Conservation (phyloP, 2,888 invertebrate genomes). For the Plebejus melissa region DNA sequence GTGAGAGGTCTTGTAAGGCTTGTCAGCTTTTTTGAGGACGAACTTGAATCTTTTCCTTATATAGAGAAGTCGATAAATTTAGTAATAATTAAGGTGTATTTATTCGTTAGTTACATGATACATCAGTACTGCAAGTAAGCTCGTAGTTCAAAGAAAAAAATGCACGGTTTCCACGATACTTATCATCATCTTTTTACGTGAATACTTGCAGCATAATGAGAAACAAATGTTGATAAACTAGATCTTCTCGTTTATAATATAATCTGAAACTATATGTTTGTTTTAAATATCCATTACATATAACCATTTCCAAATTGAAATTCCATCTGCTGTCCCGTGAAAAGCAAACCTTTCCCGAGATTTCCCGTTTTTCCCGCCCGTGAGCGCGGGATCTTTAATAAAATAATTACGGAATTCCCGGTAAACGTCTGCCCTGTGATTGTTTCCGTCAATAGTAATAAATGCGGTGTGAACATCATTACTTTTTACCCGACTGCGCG, state of each 20-base stretch:
- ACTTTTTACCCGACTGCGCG: slow-evolving; percentile 1
- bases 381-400: slow-evolving; percentile 12
- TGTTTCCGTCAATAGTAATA: slow-evolving; percentile 25
- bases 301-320: neutral
- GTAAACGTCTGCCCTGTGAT: slow-evolving; percentile 12
- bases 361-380: neutral
- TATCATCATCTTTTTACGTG: too few relatives aligned
- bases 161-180: too few relatives aligned
- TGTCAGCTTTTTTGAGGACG: neutral
- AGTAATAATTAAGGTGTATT: too few relatives aligned
- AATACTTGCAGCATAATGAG: too few relatives aligned
- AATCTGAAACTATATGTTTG: neutral
- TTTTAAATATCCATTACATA: neutral
- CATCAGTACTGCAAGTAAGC: too few relatives aligned
- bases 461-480: slow-evolving; percentile 18
- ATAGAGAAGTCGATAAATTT: too few relatives aligned
- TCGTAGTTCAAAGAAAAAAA: too few relatives aligned
- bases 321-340: neutral
- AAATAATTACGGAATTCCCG: slow-evolving; percentile 7
- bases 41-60: neutral
- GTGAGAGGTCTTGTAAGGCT: neutral
- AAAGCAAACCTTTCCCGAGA: neutral
- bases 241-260: too few relatives aligned
- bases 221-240: too few relatives aligned
- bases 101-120: too few relatives aligned